Evolutionary conservation across 2,797 vertebrate species (phyloP), one percentile per base, ranked within the genome.

Genomic region (Pangasius macronema): DNA sequence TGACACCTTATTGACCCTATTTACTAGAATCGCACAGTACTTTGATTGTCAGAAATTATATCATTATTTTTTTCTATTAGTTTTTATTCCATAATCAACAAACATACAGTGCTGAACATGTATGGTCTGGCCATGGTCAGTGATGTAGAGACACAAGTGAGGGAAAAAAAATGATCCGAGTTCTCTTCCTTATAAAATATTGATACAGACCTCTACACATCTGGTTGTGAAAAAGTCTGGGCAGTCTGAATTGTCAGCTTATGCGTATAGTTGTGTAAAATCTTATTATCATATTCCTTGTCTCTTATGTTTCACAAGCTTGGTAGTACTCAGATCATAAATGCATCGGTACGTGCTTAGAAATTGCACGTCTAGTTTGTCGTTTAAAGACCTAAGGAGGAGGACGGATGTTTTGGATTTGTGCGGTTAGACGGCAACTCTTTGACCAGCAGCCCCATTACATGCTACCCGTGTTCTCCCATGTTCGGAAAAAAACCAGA

Each of bases 391-490:
- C n/a, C n/a, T n/a, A n/a, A n/a, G n/a, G n/a, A n/a, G n/a, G n/a
- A n/a, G n/a, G n/a, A n/a, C n/a, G n/a, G n/a, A n/a, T n/a, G n/a
- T n/a, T n/a, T n/a, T n/a, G n/a, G n/a, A n/a, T n/a, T n/a, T n/a
- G n/a, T n/a, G n/a, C n/a, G n/a, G n/a, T n/a, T n/a, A n/a, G n/a
- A n/a, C n/a, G n/a, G n/a, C n/a, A n/a, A n/a, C n/a, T n/a, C n/a
- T n/a, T n/a, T n/a, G n/a, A n/a, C 91, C 91, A 92, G 92, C 85
- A 51, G 79, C 84, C 84, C 68, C 55, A 81, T 20, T 61, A 46
- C 18, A 42, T 30, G 18, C 39, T 46, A 27, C 68, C n/a, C 46
- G 1, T 67, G 33, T 82, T 55, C 63, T 36, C 42, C 46, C 36
- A 36, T 22, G 76, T 36, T 30, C 11, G 14, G 18, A 30, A 42